Evolutionary conservation across 2,113 vertebrate species (phyloP).

Genomic region (Halcyon senegalensis): DNA sequence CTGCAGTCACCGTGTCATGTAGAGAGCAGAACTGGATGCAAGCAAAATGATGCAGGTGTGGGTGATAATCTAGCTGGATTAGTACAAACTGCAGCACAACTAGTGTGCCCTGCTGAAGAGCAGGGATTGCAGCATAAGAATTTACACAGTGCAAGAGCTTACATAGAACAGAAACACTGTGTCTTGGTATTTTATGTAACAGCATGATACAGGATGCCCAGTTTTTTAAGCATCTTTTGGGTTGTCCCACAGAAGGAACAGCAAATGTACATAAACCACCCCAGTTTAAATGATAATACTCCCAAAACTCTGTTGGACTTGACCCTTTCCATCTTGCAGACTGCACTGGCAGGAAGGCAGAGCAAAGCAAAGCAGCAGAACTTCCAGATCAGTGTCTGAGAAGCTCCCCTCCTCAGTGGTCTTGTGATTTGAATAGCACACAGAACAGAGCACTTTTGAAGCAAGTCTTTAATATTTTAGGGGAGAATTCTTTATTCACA

Average conservation of each 20-base stretch:
- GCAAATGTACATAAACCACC: not conserved
- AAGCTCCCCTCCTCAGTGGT: not conserved
- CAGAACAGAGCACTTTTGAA: slow-evolving; percentile 39
- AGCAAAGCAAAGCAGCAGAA: not conserved
- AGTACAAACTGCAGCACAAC: not conserved
- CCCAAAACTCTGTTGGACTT: not conserved
- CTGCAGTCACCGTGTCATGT: not conserved
- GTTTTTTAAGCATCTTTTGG: not conserved
- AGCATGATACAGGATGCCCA: not conserved
- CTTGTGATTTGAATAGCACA: slow-evolving; percentile 49
- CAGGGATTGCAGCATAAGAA: not conserved
- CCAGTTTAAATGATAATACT: not conserved
- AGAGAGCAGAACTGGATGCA: not conserved
- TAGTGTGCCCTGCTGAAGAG: not conserved
- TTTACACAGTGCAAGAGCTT: not conserved
- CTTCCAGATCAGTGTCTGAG: not conserved
- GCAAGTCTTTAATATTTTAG: slow-evolving; percentile 47
- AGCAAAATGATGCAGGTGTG: not conserved
- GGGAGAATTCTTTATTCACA: slow-evolving; percentile 43
- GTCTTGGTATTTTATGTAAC: not conserved
- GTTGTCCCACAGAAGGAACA: not conserved
- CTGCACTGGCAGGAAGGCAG: not conserved
- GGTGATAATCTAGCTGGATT: not conserved
- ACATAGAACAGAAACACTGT: not conserved
- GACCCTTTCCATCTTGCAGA: not conserved